A percentile compares a stretch with the other conserved stretches of the same genome.
Evolutionary conservation across 1,140 invertebrate species (phyloP).

Genomic region (Oryctes rhinoceros): DNA sequence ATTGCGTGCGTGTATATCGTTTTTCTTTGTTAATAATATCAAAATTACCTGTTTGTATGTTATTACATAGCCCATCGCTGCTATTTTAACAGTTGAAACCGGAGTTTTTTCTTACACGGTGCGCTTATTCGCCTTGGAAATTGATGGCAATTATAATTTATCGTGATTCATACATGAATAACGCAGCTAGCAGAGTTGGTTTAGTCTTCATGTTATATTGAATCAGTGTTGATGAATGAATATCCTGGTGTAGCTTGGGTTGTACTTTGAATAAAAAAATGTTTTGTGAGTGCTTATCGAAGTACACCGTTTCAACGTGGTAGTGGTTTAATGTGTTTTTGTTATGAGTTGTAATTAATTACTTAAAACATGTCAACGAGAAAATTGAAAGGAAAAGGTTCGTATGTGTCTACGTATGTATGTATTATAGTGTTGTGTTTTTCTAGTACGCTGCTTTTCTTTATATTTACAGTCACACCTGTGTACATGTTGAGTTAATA

Average conservation of each 20-base stretch:
- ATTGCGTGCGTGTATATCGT: background rate
- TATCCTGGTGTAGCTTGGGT: conserved; percentile 31
- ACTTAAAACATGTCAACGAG: background rate
- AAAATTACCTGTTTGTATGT: background rate
- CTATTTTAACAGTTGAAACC: background rate
- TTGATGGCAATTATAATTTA: conserved; percentile 54
- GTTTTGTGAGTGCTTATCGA: conserved; percentile 15
- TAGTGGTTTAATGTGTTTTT: conserved; percentile 28
- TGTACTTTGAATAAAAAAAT: conserved; percentile 20
- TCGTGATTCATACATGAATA: conserved; percentile 56
- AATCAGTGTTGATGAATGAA: conserved; percentile 28
- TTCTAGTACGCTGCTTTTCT: background rate
- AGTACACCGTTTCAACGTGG: background rate
- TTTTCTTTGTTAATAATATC: background rate
- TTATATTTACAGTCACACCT: background rate
- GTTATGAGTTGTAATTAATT: background rate
- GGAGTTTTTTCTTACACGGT: conserved; percentile 17
- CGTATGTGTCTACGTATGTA: background rate
- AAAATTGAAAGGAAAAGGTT: conserved; percentile 29
- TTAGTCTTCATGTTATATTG: conserved; percentile 33
- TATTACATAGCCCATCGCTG: background rate
- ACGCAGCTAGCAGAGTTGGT: conserved; percentile 41
- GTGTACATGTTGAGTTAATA: background rate
- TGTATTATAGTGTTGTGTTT: background rate
- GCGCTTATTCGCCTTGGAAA: conserved; percentile 44